Base-by-base conservation (phyloP, 2,797 vertebrate genomes). In the Tiaroga cobitis region DNA sequence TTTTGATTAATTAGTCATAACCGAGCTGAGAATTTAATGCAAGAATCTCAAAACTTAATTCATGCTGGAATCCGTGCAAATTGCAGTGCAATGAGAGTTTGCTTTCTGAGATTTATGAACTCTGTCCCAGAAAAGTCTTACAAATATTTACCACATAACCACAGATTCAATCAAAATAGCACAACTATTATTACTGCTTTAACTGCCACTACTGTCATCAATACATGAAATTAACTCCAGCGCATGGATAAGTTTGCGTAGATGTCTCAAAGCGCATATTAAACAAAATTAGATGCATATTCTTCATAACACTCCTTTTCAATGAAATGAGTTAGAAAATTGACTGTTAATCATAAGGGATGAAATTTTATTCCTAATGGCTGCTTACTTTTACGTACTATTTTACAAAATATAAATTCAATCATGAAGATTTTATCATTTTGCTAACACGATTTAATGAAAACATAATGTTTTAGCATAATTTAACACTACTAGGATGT, bases 1-100 rank as follows among this genome's bases (percentile, higher is more conserved):
- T 83, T 83, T 67, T 37, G 15, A 72, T 43, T 82, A 61, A 73
- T 82, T 41, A 82, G 43, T 54, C 72, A 68, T 54, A 18, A 77
- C 43, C 2, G 8, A 54, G 3, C 34, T 13, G 21, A 81, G 32
- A 37, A 75, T n/a, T 75, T 16, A 24, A 65, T 26, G 21, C n/a
- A 11, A 56, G 32, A 81, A 81, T 39, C 65, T 80, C 34, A 59
- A 59, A 77, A 56, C 76, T 43, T 26, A 43, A 46, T 49, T 49
- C 41, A 32, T 65, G 59, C 32, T 49, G 11, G 61, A 37, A 49
- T 67, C 51, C 3, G 0, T 59, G 32, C 21, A 39, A 34, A 76
- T 74, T 51, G 46, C 26, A 13, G 72, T 34, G 46, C 72, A 19
- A 51, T 51, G 46, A 32, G 2, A 51, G 73, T 51, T 34, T 54